These are phyloP conservation scores for Hydrochoerus hydrochaeris DNA, from an alignment of 2,113 vertebrate genomes.

Conservation along the genomic window DNA sequence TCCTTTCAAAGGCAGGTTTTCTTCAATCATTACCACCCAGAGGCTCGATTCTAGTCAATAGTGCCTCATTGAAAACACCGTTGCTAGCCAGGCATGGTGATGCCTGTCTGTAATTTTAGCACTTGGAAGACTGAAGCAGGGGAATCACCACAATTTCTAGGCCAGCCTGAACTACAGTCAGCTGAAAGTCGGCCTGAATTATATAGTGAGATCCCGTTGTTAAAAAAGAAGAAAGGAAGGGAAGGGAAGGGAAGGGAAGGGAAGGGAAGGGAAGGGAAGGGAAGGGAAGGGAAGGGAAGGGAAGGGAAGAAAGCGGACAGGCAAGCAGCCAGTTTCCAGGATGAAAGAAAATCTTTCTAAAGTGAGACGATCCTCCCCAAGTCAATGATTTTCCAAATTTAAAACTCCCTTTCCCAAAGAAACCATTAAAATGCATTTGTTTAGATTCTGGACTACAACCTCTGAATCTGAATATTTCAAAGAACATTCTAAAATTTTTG, in stretches of 20 bases:
- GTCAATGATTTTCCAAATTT: neutral
- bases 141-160: neutral
- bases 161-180: neutral
- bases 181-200: neutral
- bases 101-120: neutral
- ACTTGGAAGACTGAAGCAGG: neutral
- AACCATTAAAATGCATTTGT: neutral
- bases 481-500: constrained; percentile 26
- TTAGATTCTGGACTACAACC: neutral
- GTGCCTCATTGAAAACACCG: neutral
- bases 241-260: too few relatives aligned
- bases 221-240: neutral
- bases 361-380: neutral
- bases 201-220: neutral
- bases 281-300: too few relatives aligned
- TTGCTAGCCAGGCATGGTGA: neutral
- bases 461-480: neutral
- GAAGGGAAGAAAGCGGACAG: too few relatives aligned
- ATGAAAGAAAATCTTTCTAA: neutral
- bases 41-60: neutral
- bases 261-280: too few relatives aligned
- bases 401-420: neutral
- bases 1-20: neutral
- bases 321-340: neutral
- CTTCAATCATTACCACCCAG: neutral